A percentile compares a stretch with the other conserved stretches of the same genome.
phyloP scores from a whole-genome alignment of 2,113 vertebrate species.

The Leptodactylus fuscus region DNA sequence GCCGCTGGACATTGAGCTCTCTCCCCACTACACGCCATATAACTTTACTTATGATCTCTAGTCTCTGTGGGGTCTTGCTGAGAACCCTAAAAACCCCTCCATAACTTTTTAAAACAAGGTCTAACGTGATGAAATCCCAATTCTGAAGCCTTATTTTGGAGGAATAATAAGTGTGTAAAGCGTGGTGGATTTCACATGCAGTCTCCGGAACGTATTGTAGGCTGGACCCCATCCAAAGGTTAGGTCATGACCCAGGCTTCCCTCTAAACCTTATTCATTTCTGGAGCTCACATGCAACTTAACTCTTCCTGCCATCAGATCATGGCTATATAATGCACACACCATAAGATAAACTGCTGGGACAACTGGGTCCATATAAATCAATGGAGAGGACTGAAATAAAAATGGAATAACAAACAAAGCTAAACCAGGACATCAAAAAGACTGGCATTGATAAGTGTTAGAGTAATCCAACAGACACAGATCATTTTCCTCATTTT shows the following conservation, averaged over 20 bases:
- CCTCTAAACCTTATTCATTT: slow-evolving; percentile 71
- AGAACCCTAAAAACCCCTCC: slow-evolving; percentile 67
- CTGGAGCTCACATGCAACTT: slow-evolving; percentile 65
- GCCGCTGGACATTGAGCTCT: too few species aligned
- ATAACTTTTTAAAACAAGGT: slow-evolving; percentile 74
- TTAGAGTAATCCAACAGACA: neutral
- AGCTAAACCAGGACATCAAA: neutral
- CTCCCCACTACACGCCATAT: too few species aligned
- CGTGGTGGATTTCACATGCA: slow-evolving; percentile 71
- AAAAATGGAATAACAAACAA: neutral
- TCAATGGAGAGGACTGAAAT: neutral
- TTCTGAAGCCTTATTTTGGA: slow-evolving; percentile 72
- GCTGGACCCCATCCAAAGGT: slow-evolving; percentile 71
- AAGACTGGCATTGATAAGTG: neutral
- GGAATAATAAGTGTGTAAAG: slow-evolving; percentile 71
- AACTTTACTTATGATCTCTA: slow-evolving; percentile 76
- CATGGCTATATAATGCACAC: neutral
- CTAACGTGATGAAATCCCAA: slow-evolving; percentile 73
- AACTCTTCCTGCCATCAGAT: neutral
- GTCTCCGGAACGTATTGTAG: slow-evolving; percentile 69
- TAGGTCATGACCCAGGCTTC: slow-evolving; percentile 73
- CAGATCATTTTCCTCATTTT: neutral
- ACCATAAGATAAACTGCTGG: neutral
- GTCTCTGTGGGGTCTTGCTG: too few species aligned
- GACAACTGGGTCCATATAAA: too few species aligned